A percentile compares a stretch with the other conserved stretches of the same genome.
phyloP scores from a whole-genome alignment of 1,140 invertebrate species.

The Papilio polytes region DNA sequence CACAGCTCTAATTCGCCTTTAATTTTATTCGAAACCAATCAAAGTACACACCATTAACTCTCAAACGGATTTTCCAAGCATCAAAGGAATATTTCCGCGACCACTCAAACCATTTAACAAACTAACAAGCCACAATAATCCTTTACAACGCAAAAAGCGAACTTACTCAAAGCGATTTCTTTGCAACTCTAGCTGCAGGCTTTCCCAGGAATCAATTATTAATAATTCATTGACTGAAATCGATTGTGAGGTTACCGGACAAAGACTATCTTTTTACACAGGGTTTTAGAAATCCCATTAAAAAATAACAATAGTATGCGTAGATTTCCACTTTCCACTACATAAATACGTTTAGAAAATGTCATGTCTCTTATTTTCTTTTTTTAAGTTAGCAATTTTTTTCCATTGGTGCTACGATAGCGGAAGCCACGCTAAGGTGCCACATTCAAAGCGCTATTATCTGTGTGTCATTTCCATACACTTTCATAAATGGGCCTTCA shows the following conservation, averaged over 20 bases:
- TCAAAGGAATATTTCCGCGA: slow-evolving; percentile 19
- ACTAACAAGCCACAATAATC: slow-evolving; percentile 5
- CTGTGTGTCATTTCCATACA: not conserved
- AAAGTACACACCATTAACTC: slow-evolving; percentile 7
- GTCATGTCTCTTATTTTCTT: too few relatives aligned
- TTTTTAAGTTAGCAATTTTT: too few relatives aligned
- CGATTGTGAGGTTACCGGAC: not conserved
- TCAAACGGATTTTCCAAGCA: not conserved
- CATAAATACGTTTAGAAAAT: too few relatives aligned
- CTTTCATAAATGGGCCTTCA: not conserved
- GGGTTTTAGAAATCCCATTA: not conserved
- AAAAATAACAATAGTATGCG: not conserved
- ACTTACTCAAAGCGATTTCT: not conserved
- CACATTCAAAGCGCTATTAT: not conserved
- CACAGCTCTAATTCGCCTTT: not conserved
- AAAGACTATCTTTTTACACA: not conserved
- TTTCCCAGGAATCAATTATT: not conserved
- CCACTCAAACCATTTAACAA: not conserved
- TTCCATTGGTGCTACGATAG: not conserved
- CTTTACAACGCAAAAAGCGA: not conserved
- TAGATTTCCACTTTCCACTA: too few relatives aligned
- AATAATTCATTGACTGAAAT: not conserved
- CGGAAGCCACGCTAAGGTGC: not conserved
- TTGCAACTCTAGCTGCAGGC: not conserved
- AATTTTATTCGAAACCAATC: slow-evolving; percentile 10